phyloP scores from a whole-genome alignment of 2,888 invertebrate species.

The Loripinus fragilis region DNA sequence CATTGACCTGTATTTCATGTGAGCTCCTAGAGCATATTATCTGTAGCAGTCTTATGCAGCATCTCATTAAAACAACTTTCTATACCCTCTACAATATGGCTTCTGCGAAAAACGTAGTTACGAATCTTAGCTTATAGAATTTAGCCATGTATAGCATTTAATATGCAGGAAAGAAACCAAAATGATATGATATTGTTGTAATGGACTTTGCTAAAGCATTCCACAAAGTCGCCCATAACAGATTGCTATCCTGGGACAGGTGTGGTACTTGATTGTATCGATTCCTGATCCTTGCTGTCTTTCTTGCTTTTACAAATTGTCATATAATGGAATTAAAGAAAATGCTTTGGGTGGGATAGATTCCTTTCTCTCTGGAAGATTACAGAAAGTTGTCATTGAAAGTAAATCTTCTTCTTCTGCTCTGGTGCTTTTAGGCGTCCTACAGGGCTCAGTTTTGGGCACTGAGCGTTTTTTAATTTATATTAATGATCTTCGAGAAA shows the following conservation, averaged over 20 bases:
- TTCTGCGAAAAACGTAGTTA: not conserved
- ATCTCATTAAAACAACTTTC: slow-evolving; percentile 11
- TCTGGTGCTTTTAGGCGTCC: slow-evolving; percentile 1
- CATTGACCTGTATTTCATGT: not conserved
- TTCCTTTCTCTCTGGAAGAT: not conserved
- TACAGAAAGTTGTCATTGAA: not conserved
- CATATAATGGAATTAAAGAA: not conserved
- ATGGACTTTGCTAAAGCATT: slow-evolving; percentile 9
- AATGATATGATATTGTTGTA: not conserved
- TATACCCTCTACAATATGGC: not conserved
- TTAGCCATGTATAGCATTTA: not conserved
- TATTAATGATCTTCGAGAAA: slow-evolving; percentile 9
- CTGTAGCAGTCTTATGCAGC: slow-evolving; percentile 1
- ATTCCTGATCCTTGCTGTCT: too few relatives aligned
- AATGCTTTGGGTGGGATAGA: not conserved
- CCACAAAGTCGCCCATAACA: not conserved
- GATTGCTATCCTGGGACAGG: too few relatives aligned
- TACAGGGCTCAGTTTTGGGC: not conserved
- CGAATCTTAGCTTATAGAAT: slow-evolving; percentile 7
- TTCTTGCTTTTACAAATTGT: not conserved
- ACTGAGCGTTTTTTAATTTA: not conserved
- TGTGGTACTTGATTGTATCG: too few relatives aligned
- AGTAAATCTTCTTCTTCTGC: slow-evolving; percentile 5
- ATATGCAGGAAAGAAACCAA: not conserved
- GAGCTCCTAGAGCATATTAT: slow-evolving; percentile 8